Percentiles rank a stretch among this genome's conserved stretches.
Conservation (phyloP, 2,888 invertebrate genomes). For the Blomia tropicalis region DNA sequence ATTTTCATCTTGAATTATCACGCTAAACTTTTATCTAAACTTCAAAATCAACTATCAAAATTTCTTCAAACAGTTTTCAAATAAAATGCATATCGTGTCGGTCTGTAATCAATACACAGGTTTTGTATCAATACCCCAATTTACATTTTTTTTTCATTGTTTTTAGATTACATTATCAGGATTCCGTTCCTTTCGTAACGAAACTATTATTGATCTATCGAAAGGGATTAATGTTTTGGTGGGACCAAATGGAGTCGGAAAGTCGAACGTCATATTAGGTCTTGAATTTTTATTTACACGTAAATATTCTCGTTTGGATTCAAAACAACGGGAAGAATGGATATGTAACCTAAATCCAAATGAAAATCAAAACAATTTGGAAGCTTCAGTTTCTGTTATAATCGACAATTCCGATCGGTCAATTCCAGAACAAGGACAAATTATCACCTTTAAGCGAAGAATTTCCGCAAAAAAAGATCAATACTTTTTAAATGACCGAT, state of each 20-base stretch:
- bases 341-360: not conserved
- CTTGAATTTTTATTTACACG: constrained; percentile 5
- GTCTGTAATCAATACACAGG: too few species aligned
- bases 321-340: not conserved
- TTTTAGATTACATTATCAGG: constrained; percentile 5
- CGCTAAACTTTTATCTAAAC: too few species aligned
- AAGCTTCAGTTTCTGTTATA: not conserved
- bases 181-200: constrained; percentile 5
- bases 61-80: too few species aligned
- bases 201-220: not conserved
- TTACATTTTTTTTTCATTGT: too few species aligned
- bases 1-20: too few species aligned
- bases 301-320: not conserved
- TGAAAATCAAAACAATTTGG: not conserved
- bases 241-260: not conserved
- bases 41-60: too few species aligned
- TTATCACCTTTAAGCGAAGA: not conserved
- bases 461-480: not conserved
- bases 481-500: not conserved
- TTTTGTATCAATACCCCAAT: too few species aligned
- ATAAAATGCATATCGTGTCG: too few species aligned
- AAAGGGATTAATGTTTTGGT: not conserved
- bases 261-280: not conserved
- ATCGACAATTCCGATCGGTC: not conserved
- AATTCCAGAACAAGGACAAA: not conserved